Evolutionary conservation across 1,140 invertebrate genomes (phyloP).

Genomic region (Bombus waltoni): DNA sequence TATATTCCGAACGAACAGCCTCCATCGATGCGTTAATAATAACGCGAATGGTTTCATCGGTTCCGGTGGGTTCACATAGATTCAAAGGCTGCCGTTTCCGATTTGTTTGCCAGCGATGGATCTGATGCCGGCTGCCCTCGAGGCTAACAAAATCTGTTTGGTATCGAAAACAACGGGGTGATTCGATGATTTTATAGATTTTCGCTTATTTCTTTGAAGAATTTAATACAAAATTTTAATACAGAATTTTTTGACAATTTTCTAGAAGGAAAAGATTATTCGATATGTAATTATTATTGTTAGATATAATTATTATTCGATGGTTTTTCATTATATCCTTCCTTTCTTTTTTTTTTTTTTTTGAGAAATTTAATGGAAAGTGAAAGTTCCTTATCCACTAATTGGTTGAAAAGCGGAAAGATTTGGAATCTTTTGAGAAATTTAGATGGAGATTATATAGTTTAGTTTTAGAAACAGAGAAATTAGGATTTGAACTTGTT

Average conservation of each 20-base stretch:
- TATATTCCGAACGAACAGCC: slow-evolving; percentile 35
- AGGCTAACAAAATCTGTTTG: neutral
- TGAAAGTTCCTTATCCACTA: neutral
- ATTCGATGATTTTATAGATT: neutral
- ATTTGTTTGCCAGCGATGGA: slow-evolving; percentile 9
- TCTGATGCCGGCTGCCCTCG: neutral
- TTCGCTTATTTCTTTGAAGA: neutral
- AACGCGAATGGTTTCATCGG: slow-evolving; percentile 26
- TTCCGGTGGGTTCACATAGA: slow-evolving; percentile 4
- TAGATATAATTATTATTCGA: no score
- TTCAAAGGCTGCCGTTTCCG: slow-evolving; percentile 23
- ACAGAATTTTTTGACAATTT: neutral
- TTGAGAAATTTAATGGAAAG: neutral
- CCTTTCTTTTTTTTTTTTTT: neutral
- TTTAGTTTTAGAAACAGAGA: no score
- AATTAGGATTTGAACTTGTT: no score
- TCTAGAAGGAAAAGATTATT: neutral
- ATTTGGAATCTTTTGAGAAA: no score
- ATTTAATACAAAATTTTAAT: no score
- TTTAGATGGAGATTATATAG: no score
- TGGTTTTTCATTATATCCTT: neutral
- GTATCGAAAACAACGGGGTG: neutral
- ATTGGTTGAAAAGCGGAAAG: no score
- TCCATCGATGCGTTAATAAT: slow-evolving; percentile 51
- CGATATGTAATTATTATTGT: no score